A percentile compares a stretch with the other conserved stretches of the same genome.
These are phyloP conservation scores for Riptortus pedestris DNA, from an alignment of 1,140 invertebrate species.

Conservation along the genomic window DNA sequence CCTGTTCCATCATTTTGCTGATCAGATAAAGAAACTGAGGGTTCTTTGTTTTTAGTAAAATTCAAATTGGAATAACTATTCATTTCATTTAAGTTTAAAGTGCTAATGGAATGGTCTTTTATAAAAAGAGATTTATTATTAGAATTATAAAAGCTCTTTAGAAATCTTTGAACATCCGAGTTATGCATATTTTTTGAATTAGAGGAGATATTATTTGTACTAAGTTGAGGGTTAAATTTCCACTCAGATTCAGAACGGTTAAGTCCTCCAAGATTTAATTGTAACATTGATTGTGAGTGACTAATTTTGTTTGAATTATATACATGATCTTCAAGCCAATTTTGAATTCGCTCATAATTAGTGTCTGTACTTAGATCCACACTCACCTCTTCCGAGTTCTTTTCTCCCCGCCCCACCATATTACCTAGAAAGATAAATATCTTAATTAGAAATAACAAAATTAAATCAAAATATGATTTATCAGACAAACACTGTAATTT, in stretches of 20 bases:
- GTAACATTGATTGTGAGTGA: slow-evolving; percentile 20
- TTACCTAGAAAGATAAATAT: slow-evolving; percentile 21
- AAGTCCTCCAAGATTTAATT: slow-evolving; percentile 14
- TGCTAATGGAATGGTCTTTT: neutral
- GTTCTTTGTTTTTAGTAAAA: too few species aligned
- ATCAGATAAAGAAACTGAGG: too few species aligned
- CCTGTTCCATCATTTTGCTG: too few species aligned
- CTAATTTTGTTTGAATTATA: slow-evolving; percentile 4
- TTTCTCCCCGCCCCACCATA: slow-evolving; percentile 40
- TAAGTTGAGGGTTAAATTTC: slow-evolving; percentile 1
- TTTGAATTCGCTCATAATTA: slow-evolving; percentile 29
- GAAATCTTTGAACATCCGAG: slow-evolving; percentile 25
- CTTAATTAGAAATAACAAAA: neutral
- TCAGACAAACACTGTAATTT: too few species aligned
- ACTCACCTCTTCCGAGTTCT: slow-evolving; percentile 40
- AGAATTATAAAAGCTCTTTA: slow-evolving; percentile 2
- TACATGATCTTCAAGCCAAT: slow-evolving; percentile 36
- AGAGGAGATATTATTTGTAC: slow-evolving; percentile 19
- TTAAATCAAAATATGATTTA: too few species aligned
- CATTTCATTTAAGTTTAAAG: neutral
- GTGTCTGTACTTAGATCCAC: slow-evolving; percentile 29
- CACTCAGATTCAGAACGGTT: neutral
- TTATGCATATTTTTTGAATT: neutral
- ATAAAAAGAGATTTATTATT: slow-evolving; percentile 3
- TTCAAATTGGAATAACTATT: too few species aligned